These are phyloP conservation scores for Carcharodon carcharias DNA, from an alignment of 2,797 vertebrate species.

Conservation along the genomic window DNA sequence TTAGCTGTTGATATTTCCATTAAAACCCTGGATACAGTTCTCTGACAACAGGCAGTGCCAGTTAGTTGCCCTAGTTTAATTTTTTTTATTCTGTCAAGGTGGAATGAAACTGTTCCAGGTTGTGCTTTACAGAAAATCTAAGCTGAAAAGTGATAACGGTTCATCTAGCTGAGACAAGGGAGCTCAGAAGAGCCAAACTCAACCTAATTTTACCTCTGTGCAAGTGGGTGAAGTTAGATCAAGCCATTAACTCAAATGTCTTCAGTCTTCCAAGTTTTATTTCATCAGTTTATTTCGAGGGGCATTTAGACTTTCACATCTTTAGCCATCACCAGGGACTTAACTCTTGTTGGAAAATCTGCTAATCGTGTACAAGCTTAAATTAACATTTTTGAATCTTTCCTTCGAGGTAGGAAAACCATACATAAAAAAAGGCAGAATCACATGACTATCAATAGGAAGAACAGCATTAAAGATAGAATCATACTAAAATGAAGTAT, in stretches of 20 bases:
- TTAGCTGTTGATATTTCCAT: neutral
- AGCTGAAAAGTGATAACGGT: neutral
- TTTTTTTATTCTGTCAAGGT: neutral
- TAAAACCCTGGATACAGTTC: neutral
- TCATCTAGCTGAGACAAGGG: neutral
- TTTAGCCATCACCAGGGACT: neutral
- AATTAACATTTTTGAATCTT: neutral
- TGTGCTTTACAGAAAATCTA: neutral
- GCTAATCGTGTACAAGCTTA: neutral
- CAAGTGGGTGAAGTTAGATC: too few species aligned
- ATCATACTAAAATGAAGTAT: neutral
- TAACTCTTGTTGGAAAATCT: neutral
- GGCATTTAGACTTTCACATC: neutral
- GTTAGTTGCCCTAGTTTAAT: neutral
- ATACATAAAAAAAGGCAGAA: neutral
- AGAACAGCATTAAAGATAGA: neutral
- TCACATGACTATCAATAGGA: neutral
- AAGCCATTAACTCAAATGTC: neutral
- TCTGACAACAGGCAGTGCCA: neutral
- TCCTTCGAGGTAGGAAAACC: neutral
- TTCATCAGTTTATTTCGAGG: neutral
- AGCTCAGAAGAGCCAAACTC: neutral
- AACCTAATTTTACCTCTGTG: too few species aligned
- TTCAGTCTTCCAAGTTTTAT: neutral
- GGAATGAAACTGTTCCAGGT: neutral